Conservation (phyloP, 2,888 invertebrate genomes). For the Lottia scabra region DNA sequence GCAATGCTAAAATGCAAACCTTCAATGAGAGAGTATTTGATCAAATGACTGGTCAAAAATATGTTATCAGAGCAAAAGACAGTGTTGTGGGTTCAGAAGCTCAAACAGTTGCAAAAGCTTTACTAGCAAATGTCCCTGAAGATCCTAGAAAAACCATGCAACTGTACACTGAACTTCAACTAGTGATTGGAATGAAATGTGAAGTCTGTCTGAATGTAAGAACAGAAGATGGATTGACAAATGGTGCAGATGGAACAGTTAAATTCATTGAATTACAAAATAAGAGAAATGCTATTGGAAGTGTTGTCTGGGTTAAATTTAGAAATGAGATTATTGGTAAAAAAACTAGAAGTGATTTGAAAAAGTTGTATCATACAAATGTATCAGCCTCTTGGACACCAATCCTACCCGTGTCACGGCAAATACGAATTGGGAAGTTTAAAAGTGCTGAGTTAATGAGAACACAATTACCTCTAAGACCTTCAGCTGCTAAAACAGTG, state of each 20-base stretch:
- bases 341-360: conserved; percentile 10
- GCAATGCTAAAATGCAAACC: conserved; percentile 28
- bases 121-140: conserved; percentile 15
- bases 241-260: conserved; percentile 35
- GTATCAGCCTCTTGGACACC: conserved; percentile 25
- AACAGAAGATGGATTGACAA: conserved; percentile 36
- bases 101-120: conserved; percentile 14
- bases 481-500: conserved; percentile 26
- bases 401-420: conserved; percentile 10
- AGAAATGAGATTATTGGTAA: conserved; percentile 15
- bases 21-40: conserved; percentile 18
- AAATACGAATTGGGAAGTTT: conserved; percentile 13
- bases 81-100: conserved; percentile 20
- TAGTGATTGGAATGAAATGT: conserved; percentile 24
- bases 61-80: conserved; percentile 26
- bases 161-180: conserved; percentile 16
- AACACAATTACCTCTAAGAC: conserved; percentile 25
- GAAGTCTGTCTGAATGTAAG: conserved; percentile 32
- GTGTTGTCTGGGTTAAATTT: conserved; percentile 24
- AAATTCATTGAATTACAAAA: conserved; percentile 15
- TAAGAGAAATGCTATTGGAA: conserved; percentile 9
- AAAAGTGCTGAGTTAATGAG: conserved; percentile 14
- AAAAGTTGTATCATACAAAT: conserved; percentile 10
- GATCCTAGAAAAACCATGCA: conserved; percentile 19
- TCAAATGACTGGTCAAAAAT: conserved; percentile 9